A percentile compares a stretch with the other conserved stretches of the same genome.
phyloP scores from a whole-genome alignment of 2,113 vertebrate genomes.

The Neoarius graeffei region DNA sequence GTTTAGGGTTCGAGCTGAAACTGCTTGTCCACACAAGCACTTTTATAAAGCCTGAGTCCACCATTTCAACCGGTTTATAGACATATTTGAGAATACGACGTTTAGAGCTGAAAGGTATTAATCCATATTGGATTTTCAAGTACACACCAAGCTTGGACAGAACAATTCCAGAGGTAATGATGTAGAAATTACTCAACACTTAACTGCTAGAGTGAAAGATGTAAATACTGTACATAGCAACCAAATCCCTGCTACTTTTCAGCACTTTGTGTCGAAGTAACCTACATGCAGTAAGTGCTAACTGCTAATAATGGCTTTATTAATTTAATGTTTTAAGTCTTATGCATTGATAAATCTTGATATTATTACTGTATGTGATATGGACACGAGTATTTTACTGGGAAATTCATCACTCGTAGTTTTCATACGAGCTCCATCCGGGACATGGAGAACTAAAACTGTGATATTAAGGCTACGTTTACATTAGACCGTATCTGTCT shows the following conservation, averaged over 20 bases:
- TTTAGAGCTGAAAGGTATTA: not conserved
- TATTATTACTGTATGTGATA: not conserved
- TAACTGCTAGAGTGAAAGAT: no score
- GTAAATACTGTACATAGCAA: no score
- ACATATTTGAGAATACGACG: not conserved
- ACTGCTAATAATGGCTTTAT: no score
- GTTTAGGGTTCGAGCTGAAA: constrained; percentile 1
- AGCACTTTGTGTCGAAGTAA: no score
- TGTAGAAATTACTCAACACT: not conserved
- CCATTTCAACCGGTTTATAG: not conserved
- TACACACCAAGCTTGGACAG: not conserved
- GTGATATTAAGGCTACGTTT: no score
- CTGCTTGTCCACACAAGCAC: not conserved
- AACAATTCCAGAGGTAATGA: not conserved
- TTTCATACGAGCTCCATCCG: no score
- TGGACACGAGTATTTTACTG: no score
- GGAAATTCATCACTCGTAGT: no score
- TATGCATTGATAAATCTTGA: not conserved
- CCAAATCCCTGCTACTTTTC: no score
- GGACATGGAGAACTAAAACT: no score
- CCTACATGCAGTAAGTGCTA: no score
- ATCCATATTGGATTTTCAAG: not conserved
- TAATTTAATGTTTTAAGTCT: not conserved
- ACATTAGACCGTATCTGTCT: no score
- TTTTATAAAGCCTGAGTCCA: not conserved